Conservation (phyloP, 1,140 invertebrate genomes). For the Platorchestia sp. region DNA sequence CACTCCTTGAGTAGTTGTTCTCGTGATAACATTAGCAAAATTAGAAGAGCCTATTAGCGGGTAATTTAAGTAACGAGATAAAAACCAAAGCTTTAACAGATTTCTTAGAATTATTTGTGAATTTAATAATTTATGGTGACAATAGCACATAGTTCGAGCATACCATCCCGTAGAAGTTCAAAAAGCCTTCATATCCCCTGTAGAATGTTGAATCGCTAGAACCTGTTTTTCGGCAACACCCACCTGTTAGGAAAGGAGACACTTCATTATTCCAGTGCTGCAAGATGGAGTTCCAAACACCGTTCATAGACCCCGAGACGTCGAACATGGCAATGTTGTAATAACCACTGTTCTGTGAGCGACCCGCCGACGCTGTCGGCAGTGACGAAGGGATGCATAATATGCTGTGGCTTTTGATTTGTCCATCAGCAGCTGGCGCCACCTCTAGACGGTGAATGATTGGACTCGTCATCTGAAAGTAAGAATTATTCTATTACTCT, state of each 20-base stretch:
- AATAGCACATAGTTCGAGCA: too few species aligned
- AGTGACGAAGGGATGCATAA: constrained; percentile 1
- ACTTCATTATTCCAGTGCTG: constrained; percentile 58
- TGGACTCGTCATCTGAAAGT: background rate
- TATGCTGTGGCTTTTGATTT: constrained; percentile 50
- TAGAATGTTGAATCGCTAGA: too few species aligned
- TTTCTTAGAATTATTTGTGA: too few species aligned
- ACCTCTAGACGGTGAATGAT: background rate
- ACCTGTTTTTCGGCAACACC: background rate
- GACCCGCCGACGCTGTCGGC: background rate
- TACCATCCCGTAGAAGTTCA: too few species aligned
- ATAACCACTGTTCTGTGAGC: background rate
- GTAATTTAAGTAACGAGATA: too few species aligned
- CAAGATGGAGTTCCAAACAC: constrained; percentile 51
- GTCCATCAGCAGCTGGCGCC: background rate
- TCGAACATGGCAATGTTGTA: constrained; percentile 66
- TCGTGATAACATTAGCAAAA: too few species aligned
- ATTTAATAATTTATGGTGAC: too few species aligned
- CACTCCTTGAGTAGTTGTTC: too few species aligned
- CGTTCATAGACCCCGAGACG: constrained; percentile 61
- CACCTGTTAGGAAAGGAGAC: constrained; percentile 57
- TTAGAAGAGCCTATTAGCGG: too few species aligned
- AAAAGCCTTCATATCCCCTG: too few species aligned
- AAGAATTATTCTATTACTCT: too few species aligned
- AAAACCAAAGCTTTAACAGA: too few species aligned